Conservation (phyloP, 2,113 vertebrate genomes). For the Colaptes auratus region DNA sequence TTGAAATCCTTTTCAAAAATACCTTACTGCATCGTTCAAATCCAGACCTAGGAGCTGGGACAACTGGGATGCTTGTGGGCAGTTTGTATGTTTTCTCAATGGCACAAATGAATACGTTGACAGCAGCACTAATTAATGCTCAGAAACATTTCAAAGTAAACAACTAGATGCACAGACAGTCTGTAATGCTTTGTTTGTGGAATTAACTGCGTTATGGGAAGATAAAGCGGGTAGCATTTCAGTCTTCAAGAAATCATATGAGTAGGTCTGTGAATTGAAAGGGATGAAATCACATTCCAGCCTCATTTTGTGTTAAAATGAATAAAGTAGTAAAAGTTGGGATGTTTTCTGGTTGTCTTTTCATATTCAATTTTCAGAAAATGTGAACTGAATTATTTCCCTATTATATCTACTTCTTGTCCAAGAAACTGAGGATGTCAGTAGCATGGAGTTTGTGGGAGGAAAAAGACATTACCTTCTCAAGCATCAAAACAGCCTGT, state of each 20-base stretch:
- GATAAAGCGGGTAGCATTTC: background rate
- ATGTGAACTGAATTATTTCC: background rate
- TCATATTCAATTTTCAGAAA: conserved; percentile 19
- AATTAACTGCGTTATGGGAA: background rate
- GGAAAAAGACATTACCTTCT: background rate
- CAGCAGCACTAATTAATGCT: conserved; percentile 27
- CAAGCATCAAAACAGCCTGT: background rate
- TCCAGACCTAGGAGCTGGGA: background rate
- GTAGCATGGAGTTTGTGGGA: background rate
- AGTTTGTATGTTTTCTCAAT: background rate
- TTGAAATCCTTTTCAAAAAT: background rate
- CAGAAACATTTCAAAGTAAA: conserved; percentile 35
- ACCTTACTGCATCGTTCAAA: background rate
- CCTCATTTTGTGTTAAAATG: conserved; percentile 11
- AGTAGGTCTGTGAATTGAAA: background rate
- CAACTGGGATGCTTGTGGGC: background rate
- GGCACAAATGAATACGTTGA: background rate
- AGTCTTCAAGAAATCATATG: background rate
- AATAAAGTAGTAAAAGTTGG: background rate
- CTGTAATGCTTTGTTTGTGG: background rate
- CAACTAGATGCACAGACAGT: background rate
- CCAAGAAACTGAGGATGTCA: background rate
- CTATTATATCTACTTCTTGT: background rate
- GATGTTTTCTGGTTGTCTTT: background rate
- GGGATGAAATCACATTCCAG: background rate